Percentiles rank a stretch among this genome's conserved stretches.
Conservation (phyloP, 2,797 vertebrate genomes). For the Apogon hyalosoma region DNA sequence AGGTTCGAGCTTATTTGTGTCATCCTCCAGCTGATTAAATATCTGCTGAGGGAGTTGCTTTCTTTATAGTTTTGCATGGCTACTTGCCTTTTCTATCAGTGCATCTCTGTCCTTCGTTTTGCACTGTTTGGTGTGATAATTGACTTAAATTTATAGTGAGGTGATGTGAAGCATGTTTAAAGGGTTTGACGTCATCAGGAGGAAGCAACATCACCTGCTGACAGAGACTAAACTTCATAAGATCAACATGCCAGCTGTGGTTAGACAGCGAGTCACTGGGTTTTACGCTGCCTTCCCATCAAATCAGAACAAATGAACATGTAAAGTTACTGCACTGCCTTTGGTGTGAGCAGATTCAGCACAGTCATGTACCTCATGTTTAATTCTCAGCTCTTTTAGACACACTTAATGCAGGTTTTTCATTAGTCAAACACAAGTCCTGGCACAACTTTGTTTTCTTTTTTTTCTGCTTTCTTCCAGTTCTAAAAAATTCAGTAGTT, state of each 20-base stretch:
- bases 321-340: slow-evolving; percentile 15
- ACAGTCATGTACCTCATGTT: slow-evolving; percentile 37
- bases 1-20: slow-evolving; percentile 60
- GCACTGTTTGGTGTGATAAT: slow-evolving; percentile 55
- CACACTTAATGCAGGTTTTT: slow-evolving; percentile 37
- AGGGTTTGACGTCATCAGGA: slow-evolving; percentile 44
- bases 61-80: slow-evolving; percentile 85
- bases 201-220: slow-evolving; percentile 28
- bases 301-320: slow-evolving; percentile 37
- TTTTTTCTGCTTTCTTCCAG: slow-evolving; percentile 48
- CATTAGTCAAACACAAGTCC: slow-evolving; percentile 50
- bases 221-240: slow-evolving; percentile 16
- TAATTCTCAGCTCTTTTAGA: slow-evolving; percentile 43
- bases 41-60: slow-evolving; percentile 54
- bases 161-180: slow-evolving; percentile 55
- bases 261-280: slow-evolving; percentile 30
- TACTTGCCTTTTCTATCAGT: slow-evolving; percentile 83
- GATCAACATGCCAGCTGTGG: slow-evolving; percentile 14
- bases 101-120: slow-evolving; percentile 64
- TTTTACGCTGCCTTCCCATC: slow-evolving; percentile 43
- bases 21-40: slow-evolving; percentile 39
- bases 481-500: slow-evolving; percentile 59
- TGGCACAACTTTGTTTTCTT: slow-evolving; percentile 46
- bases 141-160: slow-evolving; percentile 74
- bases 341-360: slow-evolving; percentile 41